Conservation (phyloP, 2,888 invertebrate genomes). For the Notocelia uddmanniana region DNA sequence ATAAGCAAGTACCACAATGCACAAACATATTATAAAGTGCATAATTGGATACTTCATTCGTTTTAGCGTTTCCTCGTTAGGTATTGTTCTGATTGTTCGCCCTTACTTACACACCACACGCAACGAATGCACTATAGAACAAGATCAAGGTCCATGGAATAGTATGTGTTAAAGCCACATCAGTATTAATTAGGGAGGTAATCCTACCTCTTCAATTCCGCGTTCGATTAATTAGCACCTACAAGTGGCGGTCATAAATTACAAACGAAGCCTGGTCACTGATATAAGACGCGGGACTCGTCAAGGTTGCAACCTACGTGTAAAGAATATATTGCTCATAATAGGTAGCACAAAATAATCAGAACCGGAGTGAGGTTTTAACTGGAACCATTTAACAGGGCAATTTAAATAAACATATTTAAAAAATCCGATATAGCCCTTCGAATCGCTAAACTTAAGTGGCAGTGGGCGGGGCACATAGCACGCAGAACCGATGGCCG, state of each 20-base stretch:
- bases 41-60: background rate
- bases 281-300: background rate
- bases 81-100: conserved; percentile 24
- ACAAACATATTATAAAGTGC: conserved; percentile 13
- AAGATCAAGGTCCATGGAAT: conserved; percentile 15
- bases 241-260: conserved; percentile 2
- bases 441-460: too few relatives aligned
- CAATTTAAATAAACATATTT: too few relatives aligned
- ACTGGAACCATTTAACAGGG: too few relatives aligned
- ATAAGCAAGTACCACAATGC: conserved; percentile 9
- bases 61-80: conserved; percentile 24
- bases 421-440: too few relatives aligned
- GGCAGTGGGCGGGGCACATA: too few relatives aligned
- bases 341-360: background rate
- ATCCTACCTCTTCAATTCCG: conserved; percentile 8
- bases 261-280: conserved; percentile 12
- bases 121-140: background rate
- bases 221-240: conserved; percentile 24
- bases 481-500: too few relatives aligned
- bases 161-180: background rate
- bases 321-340: background rate
- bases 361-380: too few relatives aligned
- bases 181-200: conserved; percentile 17
- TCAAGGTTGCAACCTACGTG: conserved; percentile 8
- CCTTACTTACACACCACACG: conserved; percentile 21